phyloP scores from a whole-genome alignment of 2,797 vertebrate species.

The Astyanax mexicanus region DNA sequence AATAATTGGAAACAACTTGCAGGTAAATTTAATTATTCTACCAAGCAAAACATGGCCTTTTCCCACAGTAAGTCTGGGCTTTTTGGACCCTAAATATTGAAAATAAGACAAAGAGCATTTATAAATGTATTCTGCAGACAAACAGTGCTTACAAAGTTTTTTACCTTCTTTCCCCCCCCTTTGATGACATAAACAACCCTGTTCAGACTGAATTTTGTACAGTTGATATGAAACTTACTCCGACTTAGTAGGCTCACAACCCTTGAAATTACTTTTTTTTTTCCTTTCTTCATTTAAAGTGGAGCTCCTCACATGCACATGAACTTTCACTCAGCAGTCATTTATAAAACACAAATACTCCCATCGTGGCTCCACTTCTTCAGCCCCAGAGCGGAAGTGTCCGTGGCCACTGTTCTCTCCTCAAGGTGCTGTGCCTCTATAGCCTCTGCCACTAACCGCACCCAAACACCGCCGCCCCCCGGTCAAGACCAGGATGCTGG shows the following conservation, averaged over 20 bases:
- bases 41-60: not conserved
- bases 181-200: constrained; percentile 86
- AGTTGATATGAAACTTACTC: constrained; percentile 81
- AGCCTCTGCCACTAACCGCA: constrained; percentile 45
- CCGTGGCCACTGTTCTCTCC: constrained; percentile 50
- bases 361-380: constrained; percentile 56
- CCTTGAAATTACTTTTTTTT: constrained; percentile 61
- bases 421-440: constrained; percentile 44
- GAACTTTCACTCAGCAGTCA: constrained; percentile 71
- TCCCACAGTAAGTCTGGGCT: not conserved
- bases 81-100: constrained; percentile 10
- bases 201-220: constrained; percentile 80
- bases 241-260: constrained; percentile 46
- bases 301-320: constrained; percentile 88
- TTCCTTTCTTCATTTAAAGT: constrained; percentile 66
- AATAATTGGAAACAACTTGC: constrained; percentile 1
- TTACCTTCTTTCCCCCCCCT: constrained; percentile 66
- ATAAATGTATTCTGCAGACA: constrained; percentile 89
- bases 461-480: constrained; percentile 43
- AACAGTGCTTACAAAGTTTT: constrained; percentile 91
- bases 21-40: constrained; percentile 8
- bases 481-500: constrained; percentile 46
- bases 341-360: constrained; percentile 64
- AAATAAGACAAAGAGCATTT: constrained; percentile 44
- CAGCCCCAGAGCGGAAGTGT: constrained; percentile 62